Evolutionary conservation across 1,140 invertebrate genomes (phyloP), one percentile per base, ranked within the genome.

Genomic region (Sitobion miscanthi): DNA sequence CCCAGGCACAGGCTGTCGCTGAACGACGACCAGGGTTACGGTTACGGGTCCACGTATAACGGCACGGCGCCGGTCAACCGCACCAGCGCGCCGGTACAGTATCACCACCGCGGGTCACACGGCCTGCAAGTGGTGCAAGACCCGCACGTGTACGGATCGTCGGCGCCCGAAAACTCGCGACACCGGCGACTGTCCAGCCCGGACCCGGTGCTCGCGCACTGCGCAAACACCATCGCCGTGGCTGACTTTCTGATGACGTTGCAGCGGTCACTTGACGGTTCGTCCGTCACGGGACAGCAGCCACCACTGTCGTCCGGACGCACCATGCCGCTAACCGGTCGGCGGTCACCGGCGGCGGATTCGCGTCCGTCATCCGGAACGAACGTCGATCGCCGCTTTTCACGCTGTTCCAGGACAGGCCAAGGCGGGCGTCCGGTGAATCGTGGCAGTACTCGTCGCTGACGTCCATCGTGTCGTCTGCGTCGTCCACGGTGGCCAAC

Each of bases 231-330:
- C 35, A 93, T 93, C 17, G 91, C 91, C 9, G 82, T 93, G 49
- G 91, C 91, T 1, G 91, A 93, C 23, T 93, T 93, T 25, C 38
- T 93, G 49, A 85, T 85, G 69, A 93, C 91, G 49, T 85, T 93
- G 82, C 91, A 93, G 21, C 91, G 91, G 35, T 93, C 91, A 49
- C 94, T 95, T 49, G 95, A 95, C 45, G 95, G 95, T 47, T 94
- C 95, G 1, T 95, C 95, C 9, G 94, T 94, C 7, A 45, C 93
- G 2, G 94, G 94, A 95, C 97, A 23, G 83, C 97, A 98, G 95
- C 96, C 97, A 94, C 97, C 97, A 0, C 97, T 97, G n/a, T 23
- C 49, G 6, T 35, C 87, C 17, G 38, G 98, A 30, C 62, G 30
- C 62, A 69, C 96, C 98, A 85, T 17, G 30, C 5, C 38, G 14